Evolutionary conservation across 2,113 vertebrate species (phyloP).

Genomic region (Cavia aperea): DNA sequence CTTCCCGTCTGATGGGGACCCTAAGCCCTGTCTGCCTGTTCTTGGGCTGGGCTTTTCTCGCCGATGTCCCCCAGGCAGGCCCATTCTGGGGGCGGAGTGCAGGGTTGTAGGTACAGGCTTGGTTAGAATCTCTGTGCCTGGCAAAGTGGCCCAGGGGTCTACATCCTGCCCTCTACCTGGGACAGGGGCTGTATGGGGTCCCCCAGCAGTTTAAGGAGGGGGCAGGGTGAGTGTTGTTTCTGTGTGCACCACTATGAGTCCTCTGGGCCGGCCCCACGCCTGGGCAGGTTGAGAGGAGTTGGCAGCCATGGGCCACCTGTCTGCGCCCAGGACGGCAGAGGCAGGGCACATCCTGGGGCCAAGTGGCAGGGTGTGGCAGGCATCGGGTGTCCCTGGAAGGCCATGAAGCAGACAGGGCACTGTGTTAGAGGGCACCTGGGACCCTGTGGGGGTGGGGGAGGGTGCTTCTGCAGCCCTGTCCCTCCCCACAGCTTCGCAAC

Average conservation of each 20-base stretch:
- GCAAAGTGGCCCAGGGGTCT: background rate
- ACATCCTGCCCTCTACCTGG: background rate
- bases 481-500: conserved; percentile 68
- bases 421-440: too few relatives aligned
- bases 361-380: background rate
- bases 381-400: background rate
- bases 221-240: too few relatives aligned
- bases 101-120: fast-evolving
- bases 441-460: background rate
- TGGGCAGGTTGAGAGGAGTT: background rate
- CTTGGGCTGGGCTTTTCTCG: background rate
- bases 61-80: background rate
- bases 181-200: background rate
- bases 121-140: background rate
- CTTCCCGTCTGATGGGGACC: background rate
- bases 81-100: background rate
- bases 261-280: background rate
- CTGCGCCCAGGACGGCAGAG: background rate
- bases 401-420: background rate
- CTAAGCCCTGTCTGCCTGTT: background rate
- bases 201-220: background rate
- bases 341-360: background rate
- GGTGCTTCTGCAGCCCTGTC: background rate
- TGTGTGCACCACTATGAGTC: background rate
- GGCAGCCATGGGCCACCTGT: too few relatives aligned